Evolutionary conservation across 1,140 invertebrate species (phyloP).

Genomic region (Drosophila pruinosa): DNA sequence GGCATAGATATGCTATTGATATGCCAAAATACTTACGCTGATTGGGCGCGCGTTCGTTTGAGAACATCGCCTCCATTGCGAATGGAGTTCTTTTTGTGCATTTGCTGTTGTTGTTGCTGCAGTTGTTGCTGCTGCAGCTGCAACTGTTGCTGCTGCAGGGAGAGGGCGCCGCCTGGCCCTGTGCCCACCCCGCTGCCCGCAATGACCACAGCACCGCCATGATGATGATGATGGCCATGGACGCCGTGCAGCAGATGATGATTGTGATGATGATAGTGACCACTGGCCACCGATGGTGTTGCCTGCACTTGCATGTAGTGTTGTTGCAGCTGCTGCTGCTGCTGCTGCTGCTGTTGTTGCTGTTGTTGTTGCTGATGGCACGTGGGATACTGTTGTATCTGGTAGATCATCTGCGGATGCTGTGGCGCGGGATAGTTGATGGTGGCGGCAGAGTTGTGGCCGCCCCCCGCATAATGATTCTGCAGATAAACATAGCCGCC

Average conservation of each 20-base stretch:
- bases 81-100: constrained; percentile 87
- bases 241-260: constrained; percentile 78
- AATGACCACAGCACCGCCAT: constrained; percentile 78
- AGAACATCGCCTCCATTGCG: constrained; percentile 87
- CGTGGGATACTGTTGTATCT: constrained; percentile 78
- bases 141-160: constrained; percentile 80
- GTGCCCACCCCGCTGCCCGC: constrained; percentile 80
- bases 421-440: constrained; percentile 76
- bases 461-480: constrained; percentile 77
- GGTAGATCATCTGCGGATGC: constrained; percentile 78
- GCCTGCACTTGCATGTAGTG: constrained; percentile 69
- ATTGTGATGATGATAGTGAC: constrained; percentile 83
- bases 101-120: constrained; percentile 82
- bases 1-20: background rate
- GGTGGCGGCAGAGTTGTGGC: constrained; percentile 60
- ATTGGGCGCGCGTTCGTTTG: constrained; percentile 87
- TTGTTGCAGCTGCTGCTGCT: constrained; percentile 41
- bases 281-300: constrained; percentile 82
- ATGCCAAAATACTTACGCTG: constrained; percentile 85
- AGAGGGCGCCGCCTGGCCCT: constrained; percentile 65
- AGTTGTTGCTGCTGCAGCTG: constrained; percentile 80
- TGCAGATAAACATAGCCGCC: constrained; percentile 82
- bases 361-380: constrained; percentile 79
- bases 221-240: constrained; percentile 83
- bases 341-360: constrained; percentile 68